phyloP scores from a whole-genome alignment of 92 coral and sea anemone genomes.

The Heteractis magnifica region DNA sequence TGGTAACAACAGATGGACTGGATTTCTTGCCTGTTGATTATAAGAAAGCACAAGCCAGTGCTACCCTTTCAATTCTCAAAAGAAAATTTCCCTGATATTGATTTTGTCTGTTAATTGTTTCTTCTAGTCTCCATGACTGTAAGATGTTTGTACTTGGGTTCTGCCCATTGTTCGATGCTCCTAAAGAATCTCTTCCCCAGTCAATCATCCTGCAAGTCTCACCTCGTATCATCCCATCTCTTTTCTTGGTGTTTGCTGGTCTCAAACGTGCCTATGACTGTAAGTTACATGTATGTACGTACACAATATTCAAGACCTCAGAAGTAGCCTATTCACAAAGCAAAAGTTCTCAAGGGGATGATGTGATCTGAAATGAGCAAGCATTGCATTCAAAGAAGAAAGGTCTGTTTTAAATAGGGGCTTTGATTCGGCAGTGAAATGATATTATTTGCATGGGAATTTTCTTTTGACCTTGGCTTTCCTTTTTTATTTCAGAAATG shows the following conservation, averaged over 20 bases:
- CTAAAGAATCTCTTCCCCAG: constrained; percentile 59
- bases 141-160: constrained; percentile 90
- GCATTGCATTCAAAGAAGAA: too few species aligned
- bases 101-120: too few species aligned
- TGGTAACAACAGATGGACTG: too few species aligned
- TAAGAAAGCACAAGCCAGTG: too few species aligned
- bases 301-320: too few species aligned
- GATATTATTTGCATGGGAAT: neutral
- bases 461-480: neutral
- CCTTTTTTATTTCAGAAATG: constrained; percentile 70
- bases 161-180: constrained; percentile 81
- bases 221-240: constrained; percentile 78
- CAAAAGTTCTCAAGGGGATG: too few species aligned
- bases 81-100: too few species aligned
- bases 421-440: neutral
- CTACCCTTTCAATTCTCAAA: too few species aligned
- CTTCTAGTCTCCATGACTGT: constrained; percentile 82
- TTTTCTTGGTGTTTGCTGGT: constrained; percentile 77
- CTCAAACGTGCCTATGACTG: constrained; percentile 92
- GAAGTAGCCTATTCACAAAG: too few species aligned
- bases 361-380: too few species aligned
- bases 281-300: too few species aligned
- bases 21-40: too few species aligned
- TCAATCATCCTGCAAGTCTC: constrained; percentile 71
- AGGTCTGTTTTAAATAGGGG: neutral